Base-by-base conservation (phyloP, 1,140 invertebrate species). In the Latrodectus geometricus region DNA sequence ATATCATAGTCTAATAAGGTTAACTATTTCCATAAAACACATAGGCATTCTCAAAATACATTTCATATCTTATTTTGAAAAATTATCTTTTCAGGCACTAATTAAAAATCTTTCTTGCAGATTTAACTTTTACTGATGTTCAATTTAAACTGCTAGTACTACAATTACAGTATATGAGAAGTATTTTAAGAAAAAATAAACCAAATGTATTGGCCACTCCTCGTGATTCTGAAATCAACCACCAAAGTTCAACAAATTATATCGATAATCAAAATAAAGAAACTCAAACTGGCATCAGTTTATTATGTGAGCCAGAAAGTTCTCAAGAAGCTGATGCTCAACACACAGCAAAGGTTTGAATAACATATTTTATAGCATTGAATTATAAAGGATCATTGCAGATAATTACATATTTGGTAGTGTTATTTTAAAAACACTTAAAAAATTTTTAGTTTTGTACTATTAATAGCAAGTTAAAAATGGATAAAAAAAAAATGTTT, bases 111-210 rank as follows among this genome's bases (percentile, higher is more conserved):
- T 81, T 81, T 56, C 3, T 77, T 78, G 0, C 66, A 86, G 83
- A 86, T 70, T 54, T 86, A 49, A 77, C 83, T 35, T 20, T 86
- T 15, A 72, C 21, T 7, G 83, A 86, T 48, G 48, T 86, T 17
- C 75, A 72, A 15, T 56, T 54, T 69, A n/a, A 77, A 72, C 35
- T 86, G 12, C 50, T 77, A 14, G 20, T 70, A 14, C 75, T 74
- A 49, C 83, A 86, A 77, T 15, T 86, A 54, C 74, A 72, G 9
- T 86, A 86, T 68, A 11, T 86, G 54, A 11, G 54, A 61, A 14
- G 11, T 11, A 61, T 14, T 11, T 61, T 61, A 14, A 2, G 54
- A 61, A 61, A 17, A 14, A 61, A 11, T 17, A 61, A 35, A 35
- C 1, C 35, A 17, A 61, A 17, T 4, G 2, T 17, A 23, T 20